Conservation (phyloP, 2,888 invertebrate genomes). For the Aspidiotus rigidus region DNA sequence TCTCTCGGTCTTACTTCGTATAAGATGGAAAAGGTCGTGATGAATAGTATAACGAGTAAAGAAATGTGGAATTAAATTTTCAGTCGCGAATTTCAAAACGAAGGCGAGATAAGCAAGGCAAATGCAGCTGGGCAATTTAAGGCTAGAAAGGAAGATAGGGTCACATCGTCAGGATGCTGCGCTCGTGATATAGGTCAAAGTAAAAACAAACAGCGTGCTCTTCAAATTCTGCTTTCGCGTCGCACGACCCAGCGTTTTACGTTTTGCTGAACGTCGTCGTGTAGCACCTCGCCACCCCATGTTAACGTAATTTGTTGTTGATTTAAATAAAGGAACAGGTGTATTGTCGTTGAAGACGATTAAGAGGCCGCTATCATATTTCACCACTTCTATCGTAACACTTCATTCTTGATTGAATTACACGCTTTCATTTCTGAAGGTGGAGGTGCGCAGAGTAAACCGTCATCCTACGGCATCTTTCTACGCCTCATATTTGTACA, state of each 20-base stretch:
- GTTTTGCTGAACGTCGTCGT: too few relatives aligned
- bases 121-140: neutral
- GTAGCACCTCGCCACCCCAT: too few relatives aligned
- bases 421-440: neutral
- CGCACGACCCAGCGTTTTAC: too few relatives aligned
- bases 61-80: too few relatives aligned
- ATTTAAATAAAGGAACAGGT: neutral
- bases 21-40: too few relatives aligned
- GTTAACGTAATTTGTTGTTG: neutral
- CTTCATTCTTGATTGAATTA: conserved; percentile 4
- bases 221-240: neutral
- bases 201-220: neutral
- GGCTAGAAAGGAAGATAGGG: neutral
- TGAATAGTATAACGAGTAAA: too few relatives aligned
- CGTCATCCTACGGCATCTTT: too few relatives aligned
- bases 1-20: too few relatives aligned
- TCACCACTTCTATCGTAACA: neutral
- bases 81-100: neutral
- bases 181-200: neutral
- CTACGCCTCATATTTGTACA: too few relatives aligned
- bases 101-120: neutral
- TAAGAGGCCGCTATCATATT: neutral
- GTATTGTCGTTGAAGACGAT: conserved; percentile 4
- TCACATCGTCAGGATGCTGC: neutral
- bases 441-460: too few relatives aligned